Percentiles rank a stretch among this genome's conserved stretches.
phyloP scores from a whole-genome alignment of 2,113 vertebrate species.

The Dromaius novaehollandiae region DNA sequence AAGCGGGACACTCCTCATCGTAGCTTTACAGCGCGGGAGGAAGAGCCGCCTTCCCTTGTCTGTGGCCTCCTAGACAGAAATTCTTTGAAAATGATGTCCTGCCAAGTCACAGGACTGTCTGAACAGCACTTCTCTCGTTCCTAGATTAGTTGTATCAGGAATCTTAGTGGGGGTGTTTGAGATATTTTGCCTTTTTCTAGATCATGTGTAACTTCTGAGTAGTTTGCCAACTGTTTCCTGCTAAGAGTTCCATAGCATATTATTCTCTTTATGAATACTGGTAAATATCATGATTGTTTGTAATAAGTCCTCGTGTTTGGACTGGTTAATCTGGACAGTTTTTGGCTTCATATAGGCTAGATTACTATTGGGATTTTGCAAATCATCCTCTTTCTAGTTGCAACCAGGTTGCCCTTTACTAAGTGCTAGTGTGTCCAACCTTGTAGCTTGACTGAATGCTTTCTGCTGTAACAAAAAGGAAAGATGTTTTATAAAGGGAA shows the following conservation, averaged over 20 bases:
- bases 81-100: conserved; percentile 41
- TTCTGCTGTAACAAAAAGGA: neutral
- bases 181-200: conserved; percentile 13
- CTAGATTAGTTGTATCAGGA: neutral
- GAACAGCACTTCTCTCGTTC: neutral
- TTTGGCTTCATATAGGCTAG: neutral
- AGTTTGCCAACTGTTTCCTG: neutral
- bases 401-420: neutral
- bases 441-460: neutral
- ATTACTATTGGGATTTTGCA: neutral
- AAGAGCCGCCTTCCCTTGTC: conserved; percentile 39
- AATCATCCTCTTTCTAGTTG: neutral
- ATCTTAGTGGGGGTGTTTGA: neutral
- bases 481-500: neutral
- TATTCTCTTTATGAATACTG: neutral
- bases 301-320: neutral
- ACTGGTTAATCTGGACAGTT: neutral
- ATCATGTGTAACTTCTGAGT: neutral
- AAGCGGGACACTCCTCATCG: neutral
- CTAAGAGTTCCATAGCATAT: rapidly evolving
- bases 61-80: conserved; percentile 31
- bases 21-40: neutral
- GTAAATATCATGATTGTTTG: neutral
- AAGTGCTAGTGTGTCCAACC: neutral
- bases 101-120: conserved; percentile 60